Percentiles rank a stretch among this genome's conserved stretches.
Conservation (phyloP, 2,797 vertebrate genomes). For the Anas acuta region DNA sequence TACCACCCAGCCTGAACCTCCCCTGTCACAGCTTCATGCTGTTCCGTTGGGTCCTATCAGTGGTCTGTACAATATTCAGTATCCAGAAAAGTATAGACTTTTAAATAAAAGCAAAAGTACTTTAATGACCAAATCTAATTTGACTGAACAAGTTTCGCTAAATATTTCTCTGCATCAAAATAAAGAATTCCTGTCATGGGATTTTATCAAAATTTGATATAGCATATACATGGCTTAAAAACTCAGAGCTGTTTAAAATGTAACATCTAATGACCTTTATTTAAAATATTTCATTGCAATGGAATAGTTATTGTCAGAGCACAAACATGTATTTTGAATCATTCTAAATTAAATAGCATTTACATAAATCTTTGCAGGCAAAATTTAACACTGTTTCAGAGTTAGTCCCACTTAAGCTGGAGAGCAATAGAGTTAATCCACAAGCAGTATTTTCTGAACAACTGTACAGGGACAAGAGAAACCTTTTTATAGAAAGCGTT, state of each 20-base stretch:
- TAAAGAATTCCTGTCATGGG: neutral
- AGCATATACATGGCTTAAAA: neutral
- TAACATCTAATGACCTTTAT: neutral
- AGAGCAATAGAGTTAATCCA: neutral
- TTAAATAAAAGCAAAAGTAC: neutral
- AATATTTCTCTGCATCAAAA: neutral
- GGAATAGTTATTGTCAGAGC: neutral
- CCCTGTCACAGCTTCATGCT: too few species aligned
- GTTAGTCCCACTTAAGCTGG: neutral
- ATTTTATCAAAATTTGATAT: neutral
- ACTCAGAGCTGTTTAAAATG: neutral
- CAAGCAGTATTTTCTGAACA: neutral
- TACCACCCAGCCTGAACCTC: too few species aligned
- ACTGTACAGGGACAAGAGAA: neutral
- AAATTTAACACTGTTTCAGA: neutral
- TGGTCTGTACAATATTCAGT: neutral
- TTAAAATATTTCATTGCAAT: neutral
- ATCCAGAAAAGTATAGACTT: neutral
- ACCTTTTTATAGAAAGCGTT: neutral
- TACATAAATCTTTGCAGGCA: neutral
- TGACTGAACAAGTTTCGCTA: neutral
- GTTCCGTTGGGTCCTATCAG: too few species aligned
- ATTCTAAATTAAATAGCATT: neutral
- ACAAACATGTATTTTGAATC: neutral
- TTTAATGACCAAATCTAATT: neutral